phyloP scores from a whole-genome alignment of 2,888 invertebrate species.

The Theretra japonica region DNA sequence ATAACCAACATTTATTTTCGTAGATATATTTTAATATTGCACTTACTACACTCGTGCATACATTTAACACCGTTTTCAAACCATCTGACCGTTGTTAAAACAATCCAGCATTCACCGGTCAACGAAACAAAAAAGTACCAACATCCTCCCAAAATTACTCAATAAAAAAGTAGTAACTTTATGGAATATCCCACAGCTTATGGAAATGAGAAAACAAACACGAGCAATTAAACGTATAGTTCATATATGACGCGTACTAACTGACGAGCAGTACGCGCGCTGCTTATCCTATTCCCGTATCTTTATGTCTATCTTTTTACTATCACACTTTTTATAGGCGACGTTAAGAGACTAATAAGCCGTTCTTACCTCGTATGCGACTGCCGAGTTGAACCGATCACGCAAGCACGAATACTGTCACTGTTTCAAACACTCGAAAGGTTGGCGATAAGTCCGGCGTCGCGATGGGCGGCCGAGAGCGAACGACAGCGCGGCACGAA shows the following conservation, averaged over 20 bases:
- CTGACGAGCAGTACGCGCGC: neutral
- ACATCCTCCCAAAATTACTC: neutral
- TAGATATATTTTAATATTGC: neutral
- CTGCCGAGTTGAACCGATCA: constrained; percentile 44
- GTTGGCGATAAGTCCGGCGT: constrained; percentile 46
- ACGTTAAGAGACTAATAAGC: constrained; percentile 39
- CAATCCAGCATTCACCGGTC: neutral
- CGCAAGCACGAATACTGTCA: constrained; percentile 47
- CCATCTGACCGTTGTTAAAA: neutral
- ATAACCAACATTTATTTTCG: too few relatives aligned
- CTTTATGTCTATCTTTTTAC: constrained; percentile 59
- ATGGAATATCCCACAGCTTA: constrained; percentile 21
- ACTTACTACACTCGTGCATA: neutral
- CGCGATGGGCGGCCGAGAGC: constrained; percentile 41
- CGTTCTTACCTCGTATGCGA: constrained; percentile 48
- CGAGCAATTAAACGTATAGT: constrained; percentile 25
- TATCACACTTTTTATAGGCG: constrained; percentile 57
- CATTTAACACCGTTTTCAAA: neutral
- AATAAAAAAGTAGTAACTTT: constrained; percentile 10
- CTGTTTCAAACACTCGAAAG: constrained; percentile 49
- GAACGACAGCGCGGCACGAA: constrained; percentile 54
- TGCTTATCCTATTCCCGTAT: constrained; percentile 50
- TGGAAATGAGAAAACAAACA: constrained; percentile 29
- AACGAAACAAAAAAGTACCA: neutral
- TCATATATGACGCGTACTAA: constrained; percentile 44